phyloP scores from a whole-genome alignment of 1,140 invertebrate genomes.

The Aporrectodea caliginosa region DNA sequence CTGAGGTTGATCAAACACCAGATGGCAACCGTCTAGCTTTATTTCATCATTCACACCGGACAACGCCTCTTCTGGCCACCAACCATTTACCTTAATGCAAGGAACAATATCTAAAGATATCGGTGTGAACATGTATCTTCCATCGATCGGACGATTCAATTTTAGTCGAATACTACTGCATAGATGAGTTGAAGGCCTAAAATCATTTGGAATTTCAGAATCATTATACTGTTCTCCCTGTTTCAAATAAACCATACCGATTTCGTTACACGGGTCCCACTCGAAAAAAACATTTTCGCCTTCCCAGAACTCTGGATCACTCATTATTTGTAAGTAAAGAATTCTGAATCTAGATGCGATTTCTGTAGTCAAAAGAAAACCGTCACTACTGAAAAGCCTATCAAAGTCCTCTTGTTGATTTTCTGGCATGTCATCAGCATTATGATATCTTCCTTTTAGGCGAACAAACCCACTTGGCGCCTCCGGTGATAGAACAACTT shows the following conservation, averaged over 20 bases:
- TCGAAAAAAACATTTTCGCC: neutral
- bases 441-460: neutral
- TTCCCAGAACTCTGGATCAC: neutral
- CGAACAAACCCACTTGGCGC: neutral
- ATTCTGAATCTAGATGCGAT: neutral
- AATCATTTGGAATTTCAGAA: neutral
- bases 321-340: neutral
- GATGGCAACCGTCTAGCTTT: neutral
- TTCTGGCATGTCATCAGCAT: neutral
- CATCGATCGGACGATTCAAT: neutral
- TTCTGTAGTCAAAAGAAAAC: too few relatives aligned
- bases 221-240: neutral
- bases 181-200: too few relatives aligned
- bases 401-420: neutral
- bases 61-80: neutral
- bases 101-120: neutral
- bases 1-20: neutral
- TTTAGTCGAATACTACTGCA: too few relatives aligned
- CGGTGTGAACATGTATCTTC: neutral
- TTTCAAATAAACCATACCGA: neutral
- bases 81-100: neutral
- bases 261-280: neutral
- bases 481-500: neutral
- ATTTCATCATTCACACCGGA: neutral
- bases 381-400: too few relatives aligned